Conservation (phyloP, 1,140 invertebrate species). For the Brachionus sp. region DNA sequence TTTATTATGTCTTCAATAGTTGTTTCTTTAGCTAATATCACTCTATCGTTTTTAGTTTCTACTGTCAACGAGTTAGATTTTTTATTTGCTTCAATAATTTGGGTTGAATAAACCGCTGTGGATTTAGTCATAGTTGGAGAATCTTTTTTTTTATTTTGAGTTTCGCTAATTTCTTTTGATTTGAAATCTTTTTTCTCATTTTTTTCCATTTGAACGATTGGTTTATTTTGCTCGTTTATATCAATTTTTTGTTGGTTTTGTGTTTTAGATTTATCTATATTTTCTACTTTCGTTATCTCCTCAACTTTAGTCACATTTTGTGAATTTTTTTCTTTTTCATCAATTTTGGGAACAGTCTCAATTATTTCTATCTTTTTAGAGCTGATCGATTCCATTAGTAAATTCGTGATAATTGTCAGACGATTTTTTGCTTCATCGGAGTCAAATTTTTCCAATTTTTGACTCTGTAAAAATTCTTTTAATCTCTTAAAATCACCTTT, state of each 20-base stretch:
- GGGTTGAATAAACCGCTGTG: neutral
- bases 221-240: neutral
- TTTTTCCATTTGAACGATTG: neutral
- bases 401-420: neutral
- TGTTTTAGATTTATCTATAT: neutral
- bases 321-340: neutral
- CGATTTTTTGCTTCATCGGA: neutral
- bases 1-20: conserved; percentile 17
- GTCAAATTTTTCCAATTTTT: conserved; percentile 40
- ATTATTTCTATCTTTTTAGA: neutral
- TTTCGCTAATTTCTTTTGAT: neutral
- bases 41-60: neutral
- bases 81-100: neutral
- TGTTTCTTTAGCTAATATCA: neutral
- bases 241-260: neutral
- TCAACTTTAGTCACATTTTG: neutral
- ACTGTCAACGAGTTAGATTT: neutral
- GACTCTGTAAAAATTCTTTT: neutral
- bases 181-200: neutral
- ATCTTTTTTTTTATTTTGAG: neutral
- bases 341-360: neutral
- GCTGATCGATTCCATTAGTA: conserved; percentile 3
- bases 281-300: neutral
- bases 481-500: conserved; percentile 34
- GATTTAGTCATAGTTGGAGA: neutral